Evolutionary conservation across 2,113 vertebrate genomes (phyloP), one percentile per base, ranked within the genome.

Genomic region (Promerops cafer): DNA sequence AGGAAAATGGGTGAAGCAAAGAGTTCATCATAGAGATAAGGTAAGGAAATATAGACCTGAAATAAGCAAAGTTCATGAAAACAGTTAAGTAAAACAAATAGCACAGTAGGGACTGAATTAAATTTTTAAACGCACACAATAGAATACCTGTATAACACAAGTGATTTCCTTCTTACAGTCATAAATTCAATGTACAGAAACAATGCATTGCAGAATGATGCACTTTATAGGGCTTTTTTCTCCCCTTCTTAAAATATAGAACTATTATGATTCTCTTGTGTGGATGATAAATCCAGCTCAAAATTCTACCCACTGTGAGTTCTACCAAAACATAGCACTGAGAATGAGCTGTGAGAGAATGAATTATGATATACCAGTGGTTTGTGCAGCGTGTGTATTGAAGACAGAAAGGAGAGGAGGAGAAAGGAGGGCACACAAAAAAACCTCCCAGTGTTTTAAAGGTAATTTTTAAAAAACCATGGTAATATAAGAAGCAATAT

Each of bases 271-370:
- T 97, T 95, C 96, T 96, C 95, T 96, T 91, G 94, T 89, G 94
- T 96, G 94, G 93, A 97, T 94, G 91, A 97, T 97, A 97, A 97
- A 97, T 97, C 93, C 96, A 96, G 88, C 80, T 94, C 84, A 90
- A 93, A 97, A 97, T 95, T 97, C 89, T 81, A 94, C 91, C 96
- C 87, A 74, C 63, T 93, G 90, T 94, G 95, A 94, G 61, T 96
- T 96, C 79, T 94, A 93, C 79, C 87, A 94, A 96, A 97, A 95
- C 88, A 93, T 16, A 84, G 74, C 82, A 80, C 59, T 80, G 79
- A 92, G 92, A 94, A 96, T 80, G 90, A 95, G 79, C 79, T 92
- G 75, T 74, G 87, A 93, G 82, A 71, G 74, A 87, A 94, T 93
- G 95, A 97, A 52, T 94, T 93, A 94, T 95, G 93, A 47, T 75